Evolutionary conservation across 2,888 invertebrate genomes (phyloP).

Genomic region (Resseliella maxima): DNA sequence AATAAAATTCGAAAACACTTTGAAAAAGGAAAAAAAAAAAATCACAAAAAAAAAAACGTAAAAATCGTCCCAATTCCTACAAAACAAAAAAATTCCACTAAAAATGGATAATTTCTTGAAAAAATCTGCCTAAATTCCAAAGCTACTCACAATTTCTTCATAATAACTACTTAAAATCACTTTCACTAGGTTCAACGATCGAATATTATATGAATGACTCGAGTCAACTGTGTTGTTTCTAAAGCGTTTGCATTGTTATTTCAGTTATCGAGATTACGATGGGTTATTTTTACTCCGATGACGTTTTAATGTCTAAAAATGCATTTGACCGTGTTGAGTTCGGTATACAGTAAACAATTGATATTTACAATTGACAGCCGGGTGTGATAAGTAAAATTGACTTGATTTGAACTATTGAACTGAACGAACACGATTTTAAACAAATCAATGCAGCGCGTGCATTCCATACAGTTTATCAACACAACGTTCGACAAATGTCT

Average conservation of each 20-base stretch:
- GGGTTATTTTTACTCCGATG: not conserved
- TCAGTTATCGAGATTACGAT: slow-evolving; percentile 1
- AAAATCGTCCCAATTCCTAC: too few species aligned
- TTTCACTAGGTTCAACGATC: slow-evolving; percentile 39
- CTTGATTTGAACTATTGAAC: slow-evolving; percentile 34
- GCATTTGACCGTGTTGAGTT: not conserved
- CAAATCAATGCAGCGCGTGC: slow-evolving; percentile 32
- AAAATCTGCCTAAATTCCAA: too few species aligned
- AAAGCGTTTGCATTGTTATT: not conserved
- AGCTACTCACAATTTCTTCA: slow-evolving; percentile 34
- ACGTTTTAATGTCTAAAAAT: not conserved
- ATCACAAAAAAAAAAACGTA: too few species aligned
- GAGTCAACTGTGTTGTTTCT: not conserved
- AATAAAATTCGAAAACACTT: too few species aligned
- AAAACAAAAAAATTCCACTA: too few species aligned
- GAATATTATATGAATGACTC: not conserved
- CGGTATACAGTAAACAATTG: not conserved
- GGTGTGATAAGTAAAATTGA: not conserved
- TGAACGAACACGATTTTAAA: not conserved
- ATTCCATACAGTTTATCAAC: not conserved
- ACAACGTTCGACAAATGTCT: not conserved
- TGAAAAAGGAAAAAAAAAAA: too few species aligned
- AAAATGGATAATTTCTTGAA: too few species aligned
- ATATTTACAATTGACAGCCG: not conserved
- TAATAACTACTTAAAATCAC: slow-evolving; percentile 2